Percentiles rank a stretch among this genome's conserved stretches.
Conservation (phyloP, 2,888 invertebrate genomes). For the Tineola bisselliella region DNA sequence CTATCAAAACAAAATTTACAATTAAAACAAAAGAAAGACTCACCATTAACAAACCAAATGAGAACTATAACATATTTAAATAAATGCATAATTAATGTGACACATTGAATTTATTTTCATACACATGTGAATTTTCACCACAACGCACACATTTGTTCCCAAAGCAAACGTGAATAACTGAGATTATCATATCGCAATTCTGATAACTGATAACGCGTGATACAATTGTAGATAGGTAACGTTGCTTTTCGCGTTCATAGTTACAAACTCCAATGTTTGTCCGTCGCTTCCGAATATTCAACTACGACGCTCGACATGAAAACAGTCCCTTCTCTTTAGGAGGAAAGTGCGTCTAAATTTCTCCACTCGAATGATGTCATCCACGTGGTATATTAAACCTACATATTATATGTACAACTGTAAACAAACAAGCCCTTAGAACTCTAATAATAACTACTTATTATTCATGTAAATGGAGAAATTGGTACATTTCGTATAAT, state of each 20-base stretch:
- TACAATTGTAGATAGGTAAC: neutral
- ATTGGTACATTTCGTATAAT: too few species aligned
- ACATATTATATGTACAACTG: too few species aligned
- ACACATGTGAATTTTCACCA: neutral
- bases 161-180: neutral
- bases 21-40: neutral
- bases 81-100: neutral
- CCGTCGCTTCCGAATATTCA: neutral
- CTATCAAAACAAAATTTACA: too few species aligned
- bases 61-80: neutral
- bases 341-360: conserved; percentile 1
- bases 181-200: conserved; percentile 5
- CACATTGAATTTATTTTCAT: neutral
- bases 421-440: too few species aligned
- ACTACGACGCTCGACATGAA: neutral
- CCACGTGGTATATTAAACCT: neutral
- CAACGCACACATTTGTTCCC: neutral
- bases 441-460: too few species aligned
- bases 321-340: neutral
- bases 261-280: neutral
- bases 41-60: neutral
- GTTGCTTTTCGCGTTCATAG: neutral
- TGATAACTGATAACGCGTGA: neutral
- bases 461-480: too few species aligned
- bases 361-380: neutral